Base-by-base conservation (phyloP, 2,888 invertebrate genomes). In the Drosophila greeni region DNA sequence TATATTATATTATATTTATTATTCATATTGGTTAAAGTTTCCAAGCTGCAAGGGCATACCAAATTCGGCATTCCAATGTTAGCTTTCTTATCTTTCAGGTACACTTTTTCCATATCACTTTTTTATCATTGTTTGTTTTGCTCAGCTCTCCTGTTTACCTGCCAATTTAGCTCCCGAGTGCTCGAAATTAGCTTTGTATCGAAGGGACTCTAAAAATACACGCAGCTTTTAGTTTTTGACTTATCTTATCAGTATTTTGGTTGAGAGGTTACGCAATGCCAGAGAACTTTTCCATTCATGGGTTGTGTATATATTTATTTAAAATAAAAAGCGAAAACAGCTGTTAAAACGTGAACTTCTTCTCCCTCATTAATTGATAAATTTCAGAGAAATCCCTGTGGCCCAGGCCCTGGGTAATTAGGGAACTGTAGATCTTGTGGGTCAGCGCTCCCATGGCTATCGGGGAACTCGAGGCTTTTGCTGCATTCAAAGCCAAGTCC, bases 351-450 rank as follows among this genome's bases (percentile, higher is more conserved):
- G 29, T 78, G 59, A 84, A 79, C 55, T 86, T 84, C 12, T 91
- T 90, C 33, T 93, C 92, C 85, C 93, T 92, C 59, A 98, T 90
- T 85, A 95, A 95, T 82, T 95, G 92, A 89, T 95, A 99, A 62
- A 97, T 91, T 37, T 93, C 93, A 0, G 97, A 95, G 90, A 99
- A 99, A 89, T 99, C 99, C 89, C 97, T 97, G 71, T 93, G 91
- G 1, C 92, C 94, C 81, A 93, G 93, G 4, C 97, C 96, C 56
- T 94, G 91, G 9, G 93, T 90, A 75, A 94, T 92, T 84, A 97
- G 91, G 45, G 94, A 91, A 78, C 95, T 92, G 89, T 97, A 99
- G 53, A 99, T 91, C 89, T 98, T 97, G 77, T 97, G 96, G 3
- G 97, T 94, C 51, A 96, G 90, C 0, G 96, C 93, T 1, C 98